Base-by-base conservation (phyloP, 2,888 invertebrate species). In the Lasiommata megera region DNA sequence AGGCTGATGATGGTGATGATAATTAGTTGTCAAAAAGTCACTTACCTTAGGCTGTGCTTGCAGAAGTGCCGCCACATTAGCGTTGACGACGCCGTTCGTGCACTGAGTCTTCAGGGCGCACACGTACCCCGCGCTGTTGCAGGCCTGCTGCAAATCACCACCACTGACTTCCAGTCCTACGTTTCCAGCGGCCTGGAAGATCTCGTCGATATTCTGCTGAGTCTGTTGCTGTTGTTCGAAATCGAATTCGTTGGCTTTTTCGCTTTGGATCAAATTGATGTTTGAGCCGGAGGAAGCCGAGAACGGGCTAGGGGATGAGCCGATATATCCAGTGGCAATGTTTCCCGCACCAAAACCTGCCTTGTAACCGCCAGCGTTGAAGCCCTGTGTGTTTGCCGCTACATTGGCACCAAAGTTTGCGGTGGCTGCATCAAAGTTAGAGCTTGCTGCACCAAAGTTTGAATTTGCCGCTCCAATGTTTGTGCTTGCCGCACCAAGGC, bases 81-180 rank as follows among this genome's bases (percentile, higher is more conserved):
- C 83, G 72, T 85, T 91, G 57, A 92, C 91, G 0, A 93, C 90
- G 17, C 94, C 94, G 61, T 94, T 92, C 62, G 87, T 76, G 73
- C 95, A 95, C 65, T 92, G 86, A 0, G 92, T 77, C 61, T 92
- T 93, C 0, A 87, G 80, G 0, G 94, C 94, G 73, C 95, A 95
- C 41, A 93, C 84, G 71, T 91, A 92, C 6, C 92, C 93, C 50
- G 88, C 81, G 0, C 93, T 93, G 61, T 82, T 83, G 70, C 94
- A 94, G 11, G 91, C 86, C 68, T 92, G 82, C 67, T 88, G 90
- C 28, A 92, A 65, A 1, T 82, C 86, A 0, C 84, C 85, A 1
- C 82, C 83, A 12, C 29, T 77, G 74, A 51, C 76, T 70, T 47
- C 79, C 8, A 79, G 75, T 0, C 60, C 60, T 11, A 85, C 81